Evolutionary conservation across 2,888 invertebrate species (phyloP).

Genomic region (Agrochola circellaris): DNA sequence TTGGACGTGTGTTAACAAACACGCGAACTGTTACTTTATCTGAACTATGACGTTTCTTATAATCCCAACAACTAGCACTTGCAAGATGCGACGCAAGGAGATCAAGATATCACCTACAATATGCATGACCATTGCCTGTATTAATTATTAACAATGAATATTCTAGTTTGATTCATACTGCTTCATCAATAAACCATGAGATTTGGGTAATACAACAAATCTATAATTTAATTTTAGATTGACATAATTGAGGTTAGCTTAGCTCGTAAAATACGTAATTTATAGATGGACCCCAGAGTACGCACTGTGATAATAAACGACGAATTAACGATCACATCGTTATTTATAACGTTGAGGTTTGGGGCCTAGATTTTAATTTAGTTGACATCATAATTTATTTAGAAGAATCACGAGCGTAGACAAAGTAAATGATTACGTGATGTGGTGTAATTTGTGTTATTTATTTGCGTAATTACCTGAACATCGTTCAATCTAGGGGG

Average conservation of each 20-base stretch:
- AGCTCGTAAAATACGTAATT: conserved; percentile 64
- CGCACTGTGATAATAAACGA: conserved; percentile 53
- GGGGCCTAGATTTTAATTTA: conserved; percentile 55
- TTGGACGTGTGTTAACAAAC: conserved; percentile 28
- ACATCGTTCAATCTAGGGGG: conserved; percentile 32
- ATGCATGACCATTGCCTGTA: background rate
- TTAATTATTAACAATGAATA: conserved; percentile 42
- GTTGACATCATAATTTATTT: conserved; percentile 45
- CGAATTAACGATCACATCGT: conserved; percentile 50
- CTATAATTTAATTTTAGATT: conserved; percentile 61
- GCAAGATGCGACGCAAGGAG: conserved; percentile 8
- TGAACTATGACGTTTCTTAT: conserved; percentile 9
- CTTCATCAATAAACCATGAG: conserved; percentile 44
- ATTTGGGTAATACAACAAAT: conserved; percentile 51
- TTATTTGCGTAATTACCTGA: conserved; percentile 42
- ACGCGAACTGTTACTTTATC: conserved; percentile 42
- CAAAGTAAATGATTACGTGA: conserved; percentile 36
- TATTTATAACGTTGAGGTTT: conserved; percentile 53
- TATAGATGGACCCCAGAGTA: conserved; percentile 57
- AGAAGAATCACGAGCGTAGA: conserved; percentile 25
- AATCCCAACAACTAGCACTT: background rate
- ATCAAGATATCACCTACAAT: conserved; percentile 25
- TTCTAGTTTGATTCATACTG: conserved; percentile 28
- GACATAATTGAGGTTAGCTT: conserved; percentile 58
- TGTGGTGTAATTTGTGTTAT: conserved; percentile 34